phyloP scores from a whole-genome alignment of 2,797 vertebrate genomes.

The Brotogeris chrysoptera region DNA sequence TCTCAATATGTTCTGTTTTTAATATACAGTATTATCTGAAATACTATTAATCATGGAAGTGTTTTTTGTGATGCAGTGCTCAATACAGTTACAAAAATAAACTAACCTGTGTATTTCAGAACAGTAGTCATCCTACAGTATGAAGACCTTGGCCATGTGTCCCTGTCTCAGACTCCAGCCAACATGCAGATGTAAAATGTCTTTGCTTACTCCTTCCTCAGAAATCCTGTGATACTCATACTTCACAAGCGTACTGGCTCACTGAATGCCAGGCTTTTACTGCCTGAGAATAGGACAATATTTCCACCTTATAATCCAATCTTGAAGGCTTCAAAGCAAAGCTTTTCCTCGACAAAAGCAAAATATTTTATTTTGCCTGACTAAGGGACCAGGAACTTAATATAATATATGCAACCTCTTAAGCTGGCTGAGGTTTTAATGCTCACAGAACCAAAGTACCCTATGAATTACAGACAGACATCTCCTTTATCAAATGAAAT shows the following conservation, averaged over 20 bases:
- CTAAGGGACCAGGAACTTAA: not conserved
- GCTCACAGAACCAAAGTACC: not conserved
- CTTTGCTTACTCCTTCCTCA: not conserved
- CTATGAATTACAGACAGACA: slow-evolving; percentile 1
- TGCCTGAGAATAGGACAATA: not conserved
- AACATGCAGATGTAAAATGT: not conserved
- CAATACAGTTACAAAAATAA: not conserved
- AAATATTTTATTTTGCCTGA: slow-evolving; percentile 29
- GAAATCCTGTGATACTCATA: not conserved
- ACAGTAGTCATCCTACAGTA: not conserved
- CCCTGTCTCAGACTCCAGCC: not conserved
- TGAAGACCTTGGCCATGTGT: not conserved
- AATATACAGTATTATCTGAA: not conserved
- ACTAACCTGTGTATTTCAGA: not conserved
- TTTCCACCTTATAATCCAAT: not conserved
- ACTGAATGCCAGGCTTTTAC: not conserved
- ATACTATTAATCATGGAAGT: not conserved
- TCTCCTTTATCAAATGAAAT: slow-evolving; percentile 19
- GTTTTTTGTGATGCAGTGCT: not conserved
- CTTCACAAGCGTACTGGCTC: not conserved
- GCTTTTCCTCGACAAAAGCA: not conserved
- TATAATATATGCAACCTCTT: slow-evolving; percentile 18
- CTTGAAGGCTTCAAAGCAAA: not conserved
- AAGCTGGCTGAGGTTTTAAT: slow-evolving; percentile 6
- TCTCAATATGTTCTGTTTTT: not conserved